A percentile compares a stretch with the other conserved stretches of the same genome.
phyloP scores from a whole-genome alignment of 2,797 vertebrate species.

The Melanogrammus aeglefinus region DNA sequence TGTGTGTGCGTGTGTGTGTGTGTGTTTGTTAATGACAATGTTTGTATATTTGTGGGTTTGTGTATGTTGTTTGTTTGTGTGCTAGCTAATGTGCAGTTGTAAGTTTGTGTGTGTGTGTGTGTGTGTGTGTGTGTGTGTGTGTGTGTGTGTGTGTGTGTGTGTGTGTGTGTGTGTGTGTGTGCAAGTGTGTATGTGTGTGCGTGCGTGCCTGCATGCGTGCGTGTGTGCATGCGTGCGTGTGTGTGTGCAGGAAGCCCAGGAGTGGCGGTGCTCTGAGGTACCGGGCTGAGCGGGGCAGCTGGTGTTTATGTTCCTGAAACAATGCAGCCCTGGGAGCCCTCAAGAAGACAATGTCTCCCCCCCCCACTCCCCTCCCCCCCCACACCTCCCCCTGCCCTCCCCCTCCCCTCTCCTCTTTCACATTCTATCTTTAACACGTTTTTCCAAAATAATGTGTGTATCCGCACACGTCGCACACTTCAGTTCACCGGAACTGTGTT shows the following conservation, averaged over 20 bases:
- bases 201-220: conserved; percentile 40
- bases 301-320: conserved; percentile 74
- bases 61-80: too few species aligned
- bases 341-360: conserved; percentile 8
- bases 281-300: conserved; percentile 57
- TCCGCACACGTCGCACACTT: not conserved
- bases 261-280: conserved; percentile 55
- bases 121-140: too few species aligned
- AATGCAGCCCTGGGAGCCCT: conserved; percentile 63
- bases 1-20: conserved; percentile 51
- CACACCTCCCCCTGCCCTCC: not conserved
- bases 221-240: conserved; percentile 60
- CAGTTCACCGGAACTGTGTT: not conserved
- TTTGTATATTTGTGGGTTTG: too few species aligned
- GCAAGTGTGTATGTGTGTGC: conserved; percentile 17
- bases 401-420: not conserved
- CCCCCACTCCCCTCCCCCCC: not conserved
- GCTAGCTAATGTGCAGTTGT: too few species aligned
- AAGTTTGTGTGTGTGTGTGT: too few species aligned
- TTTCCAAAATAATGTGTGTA: not conserved
- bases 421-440: conserved; percentile 7
- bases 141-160: conserved; percentile 27
- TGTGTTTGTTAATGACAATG: conserved; percentile 55
- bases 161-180: conserved; percentile 32
- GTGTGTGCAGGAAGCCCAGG: conserved; percentile 59